Percentiles rank a stretch among this genome's conserved stretches.
Evolutionary conservation across 1,140 invertebrate genomes (phyloP).

Genomic region (Ptiloglossa arizonensis): DNA sequence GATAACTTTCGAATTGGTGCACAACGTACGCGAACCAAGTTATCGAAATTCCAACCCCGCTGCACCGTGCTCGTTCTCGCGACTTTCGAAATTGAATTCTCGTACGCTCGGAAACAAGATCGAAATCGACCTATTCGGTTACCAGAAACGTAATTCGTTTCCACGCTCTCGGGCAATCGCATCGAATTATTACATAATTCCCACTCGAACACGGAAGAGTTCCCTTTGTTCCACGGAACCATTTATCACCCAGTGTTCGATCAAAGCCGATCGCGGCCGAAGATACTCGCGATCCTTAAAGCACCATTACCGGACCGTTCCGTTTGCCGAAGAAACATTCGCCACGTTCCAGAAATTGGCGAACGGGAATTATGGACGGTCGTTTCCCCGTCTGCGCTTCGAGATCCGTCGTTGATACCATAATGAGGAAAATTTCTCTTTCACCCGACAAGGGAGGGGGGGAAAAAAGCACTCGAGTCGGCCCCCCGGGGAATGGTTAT

Average conservation of each 20-base stretch:
- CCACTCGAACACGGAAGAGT: neutral
- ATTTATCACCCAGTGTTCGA: constrained; percentile 6
- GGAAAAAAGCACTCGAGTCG: constrained; percentile 23
- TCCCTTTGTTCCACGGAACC: neutral
- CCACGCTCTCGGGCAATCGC: neutral
- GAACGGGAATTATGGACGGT: neutral
- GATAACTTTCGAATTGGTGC: too few relatives aligned
- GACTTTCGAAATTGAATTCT: too few relatives aligned
- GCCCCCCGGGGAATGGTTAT: constrained; percentile 12
- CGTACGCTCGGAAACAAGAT: too few relatives aligned
- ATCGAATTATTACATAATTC: neutral
- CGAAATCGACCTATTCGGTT: too few relatives aligned
- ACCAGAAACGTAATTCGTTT: neutral
- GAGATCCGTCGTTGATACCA: constrained; percentile 13
- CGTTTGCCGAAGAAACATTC: neutral
- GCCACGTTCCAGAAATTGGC: neutral
- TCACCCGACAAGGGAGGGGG: neutral
- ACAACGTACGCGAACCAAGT: too few relatives aligned
- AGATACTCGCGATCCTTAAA: neutral
- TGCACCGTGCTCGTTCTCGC: too few relatives aligned
- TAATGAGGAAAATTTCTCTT: constrained; percentile 44
- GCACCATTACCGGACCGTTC: neutral
- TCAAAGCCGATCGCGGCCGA: neutral
- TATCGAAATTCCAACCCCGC: too few relatives aligned
- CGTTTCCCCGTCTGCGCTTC: neutral